Evolutionary conservation across 2,113 vertebrate species (phyloP).

Genomic region (Malaclemys terrapin): DNA sequence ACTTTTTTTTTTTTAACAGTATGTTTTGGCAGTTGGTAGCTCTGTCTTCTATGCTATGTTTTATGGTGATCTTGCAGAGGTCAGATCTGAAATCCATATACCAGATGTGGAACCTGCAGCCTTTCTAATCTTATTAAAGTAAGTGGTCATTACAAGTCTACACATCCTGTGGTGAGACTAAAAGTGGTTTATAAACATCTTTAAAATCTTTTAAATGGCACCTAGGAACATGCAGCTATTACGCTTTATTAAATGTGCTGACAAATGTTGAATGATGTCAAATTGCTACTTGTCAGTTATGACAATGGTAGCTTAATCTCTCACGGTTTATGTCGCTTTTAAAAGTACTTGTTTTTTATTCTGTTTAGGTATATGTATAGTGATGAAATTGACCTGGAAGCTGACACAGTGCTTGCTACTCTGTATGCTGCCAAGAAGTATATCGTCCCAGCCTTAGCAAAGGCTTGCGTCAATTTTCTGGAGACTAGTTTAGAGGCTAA

Average conservation of each 20-base stretch:
- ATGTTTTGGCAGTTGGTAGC: conserved; percentile 97
- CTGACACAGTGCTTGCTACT: conserved; percentile 95
- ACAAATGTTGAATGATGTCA: conserved; percentile 26
- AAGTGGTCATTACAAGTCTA: conserved; percentile 79
- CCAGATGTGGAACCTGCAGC: conserved; percentile 98
- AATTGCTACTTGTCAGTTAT: conserved; percentile 14
- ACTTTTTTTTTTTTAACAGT: conserved; percentile 82
- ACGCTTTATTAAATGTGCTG: conserved; percentile 43
- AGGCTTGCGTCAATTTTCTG: conserved; percentile 95
- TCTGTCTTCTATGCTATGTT: conserved; percentile 99
- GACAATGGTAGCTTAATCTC: conserved; percentile 9
- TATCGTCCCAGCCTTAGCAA: conserved; percentile 93
- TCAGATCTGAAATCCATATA: conserved; percentile 94
- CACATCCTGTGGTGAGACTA: conserved; percentile 64
- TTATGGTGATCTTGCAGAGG: conserved; percentile 96
- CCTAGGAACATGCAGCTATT: conserved; percentile 9
- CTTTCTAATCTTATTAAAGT: conserved; percentile 97
- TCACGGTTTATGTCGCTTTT: not conserved
- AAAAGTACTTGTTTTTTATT: not conserved
- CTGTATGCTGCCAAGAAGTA: conserved; percentile 99
- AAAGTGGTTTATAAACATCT: conserved; percentile 75
- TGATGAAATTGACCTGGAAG: conserved; percentile 96
- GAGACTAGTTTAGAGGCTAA: conserved; percentile 96
- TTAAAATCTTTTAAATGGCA: conserved; percentile 55
- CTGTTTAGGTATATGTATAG: conserved; percentile 94